Base-by-base conservation (phyloP, 2,797 vertebrate species). In the Emydoidea blandingii region DNA sequence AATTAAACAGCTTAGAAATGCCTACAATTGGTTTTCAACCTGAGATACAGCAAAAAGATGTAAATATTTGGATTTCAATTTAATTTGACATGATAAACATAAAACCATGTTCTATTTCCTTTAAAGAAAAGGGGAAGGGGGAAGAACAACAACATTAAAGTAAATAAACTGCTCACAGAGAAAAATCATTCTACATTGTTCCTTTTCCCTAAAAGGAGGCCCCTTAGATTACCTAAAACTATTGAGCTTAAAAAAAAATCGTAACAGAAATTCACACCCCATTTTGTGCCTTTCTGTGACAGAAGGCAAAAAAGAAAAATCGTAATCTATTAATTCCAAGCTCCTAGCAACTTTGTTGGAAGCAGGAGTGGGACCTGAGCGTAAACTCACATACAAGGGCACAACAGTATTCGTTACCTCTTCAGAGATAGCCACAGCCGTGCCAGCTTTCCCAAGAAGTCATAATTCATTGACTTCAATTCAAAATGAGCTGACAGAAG, bases 51-150 rank as follows among this genome's bases (percentile, higher is more conserved):
- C 6, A 25, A 93, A 86, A 93, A 95, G 94, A 97, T 90, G 96
- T 96, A 97, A 97, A 97, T 96, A 96, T 97, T 98, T 98, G 91
- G 94, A 96, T 97, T 96, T 95, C 91, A 12, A 96, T 92, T 97
- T 95, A 91, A 94, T 94, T 89, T 88, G 68, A 88, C 50, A 91
- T 18, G 92, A 96, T 96, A 96, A 97, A 97, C 94, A 96, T 74
- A 92, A 95, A 96, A 96, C 93, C 89, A 86, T 86, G 87, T 96
- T 91, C 86, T 80, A 44, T 62, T 87, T 88, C 79, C 87, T 94
- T 90, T 2, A 57, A 82, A 11, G 34, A 29, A 84, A 49, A 52
- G 84, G 27, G 54, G 29, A 12, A 41, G 50, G 29, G 83, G 49
- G 81, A 68, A 34, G 85, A 86, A 81, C 79, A 23, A 81, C 27